Evolutionary conservation across 2,797 vertebrate genomes (phyloP), one percentile per base, ranked within the genome.

Genomic region (Sarcoramphus papa): DNA sequence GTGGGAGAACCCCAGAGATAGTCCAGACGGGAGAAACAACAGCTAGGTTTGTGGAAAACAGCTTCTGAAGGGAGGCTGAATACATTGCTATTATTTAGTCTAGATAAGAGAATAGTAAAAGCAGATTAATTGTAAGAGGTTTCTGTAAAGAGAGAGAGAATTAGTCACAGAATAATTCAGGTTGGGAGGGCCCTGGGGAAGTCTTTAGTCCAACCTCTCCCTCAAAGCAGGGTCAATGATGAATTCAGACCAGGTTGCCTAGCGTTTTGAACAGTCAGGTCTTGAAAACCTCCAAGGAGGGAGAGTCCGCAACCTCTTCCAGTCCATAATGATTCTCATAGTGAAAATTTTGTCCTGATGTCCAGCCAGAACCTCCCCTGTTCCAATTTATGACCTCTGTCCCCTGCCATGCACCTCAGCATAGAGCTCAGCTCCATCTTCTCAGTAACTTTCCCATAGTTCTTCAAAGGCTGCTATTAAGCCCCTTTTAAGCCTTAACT

Each of bases 371-470:
- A 68, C 18, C 12, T 67, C 7, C 19, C 3, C 3, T 22, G 1
- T 59, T 79, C 33, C 31, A 54, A 19, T 64, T 57, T 59, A 40
- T 53, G 37, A 51, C 8, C 19, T 12, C 30, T 84, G 7, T 14
- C 40, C 70, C 22, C 35, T 88, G 15, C 25, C 17, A 21, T 21
- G 18, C 3, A 30, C 10, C 10, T 53, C 45, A 68, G 15, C 28
- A 56, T 37, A 74, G 14, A 78, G 16, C 7, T 10, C 5, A 5
- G 14, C 62, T 86, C 40, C 15, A 25, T 31, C 75, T 69, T 54
- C 45, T 64, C 54, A 20, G 0, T 31, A 70, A 72, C 14, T 6
- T 83, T 67, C 48, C 31, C 7, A 2, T 0, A 47, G 22, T 6
- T 41, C 47, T 67, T 95, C 45, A 59, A 75, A 81, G n/a, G 6